These are phyloP conservation scores for Tragelaphus imberbis DNA, from an alignment of 2,113 vertebrate genomes.

Conservation along the genomic window DNA sequence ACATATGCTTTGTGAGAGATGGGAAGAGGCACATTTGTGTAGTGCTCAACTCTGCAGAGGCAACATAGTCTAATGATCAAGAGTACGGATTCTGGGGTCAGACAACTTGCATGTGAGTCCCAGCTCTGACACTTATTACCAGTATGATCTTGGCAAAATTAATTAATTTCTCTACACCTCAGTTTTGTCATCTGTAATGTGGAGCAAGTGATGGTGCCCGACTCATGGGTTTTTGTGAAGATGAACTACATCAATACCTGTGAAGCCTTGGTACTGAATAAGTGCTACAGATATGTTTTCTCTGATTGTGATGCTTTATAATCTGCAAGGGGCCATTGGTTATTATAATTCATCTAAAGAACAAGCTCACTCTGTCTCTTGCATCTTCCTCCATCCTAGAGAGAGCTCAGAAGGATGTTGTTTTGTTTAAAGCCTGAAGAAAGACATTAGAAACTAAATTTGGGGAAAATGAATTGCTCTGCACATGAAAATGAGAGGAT, in stretches of 20 bases:
- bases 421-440: background rate
- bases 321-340: background rate
- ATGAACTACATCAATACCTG: background rate
- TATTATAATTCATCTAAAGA: background rate
- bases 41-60: background rate
- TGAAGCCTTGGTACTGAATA: background rate
- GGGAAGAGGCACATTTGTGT: background rate
- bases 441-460: background rate
- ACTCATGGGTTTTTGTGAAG: background rate
- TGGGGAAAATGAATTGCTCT: background rate
- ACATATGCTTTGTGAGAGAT: background rate
- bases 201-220: background rate
- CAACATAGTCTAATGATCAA: background rate
- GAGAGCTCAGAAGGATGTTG: background rate
- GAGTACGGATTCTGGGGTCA: background rate
- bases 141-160: background rate
- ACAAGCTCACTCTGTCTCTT: background rate
- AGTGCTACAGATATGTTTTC: background rate
- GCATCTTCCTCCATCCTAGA: background rate
- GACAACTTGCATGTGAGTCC: background rate
- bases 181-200: background rate
- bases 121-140: background rate
- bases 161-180: background rate
- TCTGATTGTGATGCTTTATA: background rate
- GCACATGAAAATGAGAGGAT: background rate